These are phyloP conservation scores for Sturmia bella DNA, from an alignment of 2,888 invertebrate species.

Conservation along the genomic window DNA sequence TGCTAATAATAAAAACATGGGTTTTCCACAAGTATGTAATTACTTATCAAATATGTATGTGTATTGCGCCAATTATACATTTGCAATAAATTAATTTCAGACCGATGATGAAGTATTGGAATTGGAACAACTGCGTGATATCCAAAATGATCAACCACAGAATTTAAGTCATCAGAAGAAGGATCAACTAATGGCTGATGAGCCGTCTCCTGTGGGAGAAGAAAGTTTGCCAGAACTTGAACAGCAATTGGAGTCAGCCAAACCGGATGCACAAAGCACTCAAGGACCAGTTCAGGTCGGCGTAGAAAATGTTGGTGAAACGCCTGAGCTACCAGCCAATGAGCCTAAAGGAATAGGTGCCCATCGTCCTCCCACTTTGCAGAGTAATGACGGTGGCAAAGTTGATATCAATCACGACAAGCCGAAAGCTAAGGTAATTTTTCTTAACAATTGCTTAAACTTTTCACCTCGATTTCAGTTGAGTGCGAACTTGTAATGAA, in stretches of 20 bases:
- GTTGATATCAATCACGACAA: constrained; percentile 65
- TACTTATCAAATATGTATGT: background rate
- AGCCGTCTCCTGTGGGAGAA: constrained; percentile 65
- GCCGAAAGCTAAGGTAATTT: constrained; percentile 73
- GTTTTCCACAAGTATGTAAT: constrained; percentile 65
- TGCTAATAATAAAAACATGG: constrained; percentile 59
- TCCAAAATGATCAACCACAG: constrained; percentile 65
- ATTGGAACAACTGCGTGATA: constrained; percentile 83
- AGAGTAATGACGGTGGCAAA: constrained; percentile 74
- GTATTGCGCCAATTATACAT: background rate
- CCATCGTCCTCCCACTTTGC: constrained; percentile 74
- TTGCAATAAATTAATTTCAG: constrained; percentile 54
- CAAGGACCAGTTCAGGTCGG: constrained; percentile 72
- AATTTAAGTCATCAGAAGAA: constrained; percentile 72
- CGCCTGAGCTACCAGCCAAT: constrained; percentile 39
- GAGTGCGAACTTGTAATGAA: constrained; percentile 49
- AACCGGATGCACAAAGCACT: constrained; percentile 73
- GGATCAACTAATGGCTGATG: constrained; percentile 70
- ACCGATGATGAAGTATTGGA: constrained; percentile 83
- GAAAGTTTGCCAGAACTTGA: constrained; percentile 78
- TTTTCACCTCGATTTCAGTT: constrained; percentile 38
- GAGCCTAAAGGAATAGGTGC: constrained; percentile 60
- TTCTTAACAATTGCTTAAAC: background rate
- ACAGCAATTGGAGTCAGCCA: constrained; percentile 78
- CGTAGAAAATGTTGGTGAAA: constrained; percentile 71